These are phyloP conservation scores for Aricia artaxerxes DNA, from an alignment of 2,888 invertebrate species.

Conservation along the genomic window DNA sequence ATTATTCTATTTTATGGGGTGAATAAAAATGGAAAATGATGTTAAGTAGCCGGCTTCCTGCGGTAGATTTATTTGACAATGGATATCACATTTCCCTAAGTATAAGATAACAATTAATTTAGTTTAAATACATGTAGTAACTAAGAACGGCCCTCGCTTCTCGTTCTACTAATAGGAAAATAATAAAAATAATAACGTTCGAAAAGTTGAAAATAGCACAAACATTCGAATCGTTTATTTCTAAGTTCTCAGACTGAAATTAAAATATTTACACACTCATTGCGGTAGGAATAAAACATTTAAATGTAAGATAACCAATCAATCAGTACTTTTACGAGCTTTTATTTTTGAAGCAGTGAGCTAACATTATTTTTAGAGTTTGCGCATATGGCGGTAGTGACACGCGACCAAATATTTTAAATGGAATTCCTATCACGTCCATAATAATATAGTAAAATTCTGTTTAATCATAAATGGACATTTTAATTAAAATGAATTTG, in stretches of 20 bases:
- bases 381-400: conserved; percentile 58
- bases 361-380: conserved; percentile 57
- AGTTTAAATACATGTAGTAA: neutral
- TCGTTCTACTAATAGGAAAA: neutral
- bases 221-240: conserved; percentile 26
- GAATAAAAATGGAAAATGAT: conserved; percentile 7
- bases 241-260: conserved; percentile 55
- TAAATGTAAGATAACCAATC: conserved; percentile 39
- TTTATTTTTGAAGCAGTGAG: conserved; percentile 54
- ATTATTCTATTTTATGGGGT: conserved; percentile 9
- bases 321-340: conserved; percentile 47
- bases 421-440: neutral
- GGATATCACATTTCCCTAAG: neutral
- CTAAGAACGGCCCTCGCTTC: neutral
- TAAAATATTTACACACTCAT: conserved; percentile 26
- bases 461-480: neutral
- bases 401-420: conserved; percentile 45
- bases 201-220: conserved; percentile 17
- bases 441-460: neutral
- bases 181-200: neutral
- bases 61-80: neutral
- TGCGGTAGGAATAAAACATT: conserved; percentile 34
- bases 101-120: neutral
- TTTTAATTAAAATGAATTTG: neutral
- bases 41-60: neutral